Conservation (phyloP, 2,888 invertebrate genomes). For the Coelinius sp. region DNA sequence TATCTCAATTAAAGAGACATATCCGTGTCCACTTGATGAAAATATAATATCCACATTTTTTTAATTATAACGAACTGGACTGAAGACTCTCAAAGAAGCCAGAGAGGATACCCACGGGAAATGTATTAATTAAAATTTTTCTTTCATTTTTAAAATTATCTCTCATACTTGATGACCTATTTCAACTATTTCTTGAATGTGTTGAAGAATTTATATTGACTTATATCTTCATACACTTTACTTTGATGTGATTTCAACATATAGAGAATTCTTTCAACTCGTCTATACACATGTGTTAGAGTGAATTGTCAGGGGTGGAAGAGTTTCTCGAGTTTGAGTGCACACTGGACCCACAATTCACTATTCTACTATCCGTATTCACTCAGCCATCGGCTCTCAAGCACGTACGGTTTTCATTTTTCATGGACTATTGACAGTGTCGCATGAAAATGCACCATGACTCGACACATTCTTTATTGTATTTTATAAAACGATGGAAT, state of each 20-base stretch:
- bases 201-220: conserved; percentile 1
- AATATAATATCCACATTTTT: neutral
- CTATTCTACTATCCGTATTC: conserved; percentile 38
- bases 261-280: neutral
- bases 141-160: neutral
- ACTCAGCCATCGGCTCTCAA: conserved; percentile 40
- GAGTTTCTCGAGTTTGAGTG: conserved; percentile 1
- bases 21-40: too few species aligned
- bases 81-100: neutral
- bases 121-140: conserved; percentile 27
- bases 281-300: neutral
- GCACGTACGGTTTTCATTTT: conserved; percentile 53
- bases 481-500: conserved; percentile 29
- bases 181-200: conserved; percentile 18
- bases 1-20: neutral
- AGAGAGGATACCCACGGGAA: neutral
- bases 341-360: neutral
- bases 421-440: conserved; percentile 46
- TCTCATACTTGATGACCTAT: neutral
- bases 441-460: conserved; percentile 41
- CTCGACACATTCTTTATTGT: conserved; percentile 49
- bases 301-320: neutral
- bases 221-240: neutral
- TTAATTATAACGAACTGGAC: neutral
- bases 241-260: conserved; percentile 3